Evolutionary conservation across 2,888 invertebrate genomes (phyloP), one percentile per base, ranked within the genome.

Genomic region (Rhagophthalmus giganteus): DNA sequence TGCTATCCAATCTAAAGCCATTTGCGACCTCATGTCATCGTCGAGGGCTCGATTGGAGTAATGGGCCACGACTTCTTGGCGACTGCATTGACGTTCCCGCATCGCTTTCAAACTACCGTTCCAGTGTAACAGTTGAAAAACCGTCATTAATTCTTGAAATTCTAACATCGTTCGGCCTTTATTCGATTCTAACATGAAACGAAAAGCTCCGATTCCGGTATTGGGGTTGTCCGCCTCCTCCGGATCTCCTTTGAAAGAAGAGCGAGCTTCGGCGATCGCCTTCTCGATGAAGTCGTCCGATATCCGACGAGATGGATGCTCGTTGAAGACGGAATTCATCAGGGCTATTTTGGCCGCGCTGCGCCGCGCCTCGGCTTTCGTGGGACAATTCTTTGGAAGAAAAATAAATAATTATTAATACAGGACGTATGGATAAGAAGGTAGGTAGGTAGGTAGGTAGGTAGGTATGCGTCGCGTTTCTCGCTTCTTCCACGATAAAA

Each of bases 61-160:
- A 75, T 95, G 94, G 33, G 93, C 92, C 11, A 94, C 90, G 27
- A 89, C 88, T 74, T 94, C 94, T 73, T 94, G 94, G 61, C 94
- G 81, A 54, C 94, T 94, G 76, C 95, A 95, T 74, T 94, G 94
- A 31, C 94, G 82, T 74, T 95, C 94, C 33, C 94, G 81, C 94
- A 95, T 94, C 31, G 94, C 94, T 65, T 94, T 90, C 64, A 95
- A 76, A 60, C 92, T 93, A n/a, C 95, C 95, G 74, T 95, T 95
- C 95, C 95, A 95, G 76, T 95, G 95, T 40, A 95, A 80, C 60
- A 95, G 79, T 77, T 95, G 94, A 77, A 95, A 95, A 34, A 95
- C 94, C n/a, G 94, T 95, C 95, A 95, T 95, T 67, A 95, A 78
- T 74, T 95, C 94, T 76, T 95, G 94, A 79, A 94, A 95, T 75